A percentile compares a stretch with the other conserved stretches of the same genome.
Conservation (phyloP, 2,113 vertebrate genomes). For the Emberiza fucata region DNA sequence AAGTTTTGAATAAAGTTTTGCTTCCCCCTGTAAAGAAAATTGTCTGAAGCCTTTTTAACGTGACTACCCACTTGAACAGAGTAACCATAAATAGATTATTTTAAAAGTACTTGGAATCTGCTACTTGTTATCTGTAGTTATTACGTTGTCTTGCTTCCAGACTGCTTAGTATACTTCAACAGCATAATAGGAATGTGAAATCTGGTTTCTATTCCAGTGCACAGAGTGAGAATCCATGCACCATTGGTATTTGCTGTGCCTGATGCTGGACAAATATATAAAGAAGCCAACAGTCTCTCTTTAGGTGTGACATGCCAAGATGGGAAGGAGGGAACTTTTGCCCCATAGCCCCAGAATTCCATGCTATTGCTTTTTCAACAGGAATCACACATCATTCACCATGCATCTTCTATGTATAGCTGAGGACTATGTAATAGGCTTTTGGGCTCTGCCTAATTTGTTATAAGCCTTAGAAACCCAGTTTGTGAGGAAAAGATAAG, state of each 20-base stretch:
- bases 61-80: not conserved
- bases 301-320: not conserved
- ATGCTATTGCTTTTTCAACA: not conserved
- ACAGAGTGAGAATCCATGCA: not conserved
- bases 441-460: not conserved
- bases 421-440: not conserved
- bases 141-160: not conserved
- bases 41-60: not conserved
- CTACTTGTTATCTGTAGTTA: not conserved
- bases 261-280: not conserved
- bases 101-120: not conserved
- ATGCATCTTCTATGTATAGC: not conserved
- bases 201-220: not conserved
- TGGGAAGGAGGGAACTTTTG: not conserved
- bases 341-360: not conserved
- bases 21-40: not conserved
- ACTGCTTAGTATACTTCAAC: not conserved
- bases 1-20: not conserved
- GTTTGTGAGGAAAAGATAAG: not conserved
- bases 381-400: not conserved
- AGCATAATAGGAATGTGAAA: not conserved
- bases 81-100: not conserved
- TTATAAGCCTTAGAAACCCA: not conserved
- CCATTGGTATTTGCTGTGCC: not conserved
- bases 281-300: not conserved